Base-by-base conservation (phyloP, 2,888 invertebrate species). In the Rhorus exstirpatorius region DNA sequence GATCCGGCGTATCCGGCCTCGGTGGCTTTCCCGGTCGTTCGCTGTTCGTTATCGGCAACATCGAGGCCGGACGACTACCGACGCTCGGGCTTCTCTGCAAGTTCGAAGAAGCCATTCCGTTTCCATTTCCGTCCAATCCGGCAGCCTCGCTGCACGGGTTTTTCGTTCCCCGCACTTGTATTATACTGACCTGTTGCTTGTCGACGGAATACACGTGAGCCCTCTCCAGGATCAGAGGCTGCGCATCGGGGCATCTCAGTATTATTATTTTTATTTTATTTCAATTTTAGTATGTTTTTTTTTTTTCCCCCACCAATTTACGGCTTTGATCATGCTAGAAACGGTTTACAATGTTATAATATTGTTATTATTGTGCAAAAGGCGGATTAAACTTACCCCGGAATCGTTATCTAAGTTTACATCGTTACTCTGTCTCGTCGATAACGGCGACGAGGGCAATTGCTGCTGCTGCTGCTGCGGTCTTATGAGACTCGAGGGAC, bases 161-260 rank as follows among this genome's bases (percentile, higher is more conserved):
- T 63, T 83, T 82, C 87, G 89, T 90, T 84, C 92, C 92, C 78
- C 94, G 94, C 83, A 95, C 95, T 90, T 95, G 95, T 76, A 96
- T 95, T 87, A 96, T 94, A 71, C 96, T 96, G 81, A 96, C 96
- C 90, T 96, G 96, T 82, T 96, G 96, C 92, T 96, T 96, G 91
- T 96, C 96, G 61, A 96, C 96, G 38, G 95, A 95, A 93, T 96
- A 96, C 71, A 96, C 94, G 91, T 96, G 96, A 60, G 96, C 95
- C 88, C 95, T 94, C 91, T 96, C 96, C 85, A 96, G 93, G 53
- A 94, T 94, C 14, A 93, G 85, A 31, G 90, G 91, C 93, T 93
- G 88, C 81, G 88, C 82, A 86, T 83, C 83, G 76, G 76, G 83
- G 83, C 79, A 67, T 79, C 76, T 83, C 83, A 79, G 71, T 83